Evolutionary conservation across 2,797 vertebrate species (phyloP).

Genomic region (Microchirus variegatus): DNA sequence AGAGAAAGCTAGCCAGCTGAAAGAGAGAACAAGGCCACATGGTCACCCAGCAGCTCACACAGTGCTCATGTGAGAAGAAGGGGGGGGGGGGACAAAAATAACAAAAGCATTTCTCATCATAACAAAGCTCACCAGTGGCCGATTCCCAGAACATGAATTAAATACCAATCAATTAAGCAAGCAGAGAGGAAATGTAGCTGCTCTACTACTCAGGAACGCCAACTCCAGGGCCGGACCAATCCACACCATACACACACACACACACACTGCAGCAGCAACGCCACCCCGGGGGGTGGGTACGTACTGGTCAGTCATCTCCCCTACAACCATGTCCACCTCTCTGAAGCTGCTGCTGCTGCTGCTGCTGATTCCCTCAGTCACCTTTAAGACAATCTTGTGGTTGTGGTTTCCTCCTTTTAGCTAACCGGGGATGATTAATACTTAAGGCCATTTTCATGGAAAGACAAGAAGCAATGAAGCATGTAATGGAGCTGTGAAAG

Average conservation of each 20-base stretch:
- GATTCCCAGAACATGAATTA: conserved; percentile 66
- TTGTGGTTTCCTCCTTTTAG: conserved; percentile 41
- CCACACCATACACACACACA: conserved; percentile 23
- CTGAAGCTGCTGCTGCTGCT: conserved; percentile 24
- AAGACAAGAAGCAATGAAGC: conserved; percentile 44
- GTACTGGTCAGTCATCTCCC: conserved; percentile 47
- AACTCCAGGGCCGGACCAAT: conserved; percentile 54
- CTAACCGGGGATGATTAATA: conserved; percentile 56
- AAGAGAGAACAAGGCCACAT: background rate
- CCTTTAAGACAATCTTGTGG: conserved; percentile 1
- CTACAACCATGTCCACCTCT: background rate
- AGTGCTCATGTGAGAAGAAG: conserved; percentile 5
- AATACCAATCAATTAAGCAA: conserved; percentile 69
- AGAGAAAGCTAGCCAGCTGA: conserved; percentile 15
- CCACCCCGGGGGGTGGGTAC: conserved; percentile 31
- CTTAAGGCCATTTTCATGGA: conserved; percentile 63
- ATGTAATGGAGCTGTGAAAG: conserved; percentile 47
- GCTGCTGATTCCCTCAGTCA: conserved; percentile 20
- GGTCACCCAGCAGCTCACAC: conserved; percentile 21
- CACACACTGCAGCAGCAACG: conserved; percentile 43
- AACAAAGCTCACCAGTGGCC: conserved; percentile 43
- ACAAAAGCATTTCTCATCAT: conserved; percentile 27
- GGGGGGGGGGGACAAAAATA: background rate
- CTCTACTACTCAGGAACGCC: conserved; percentile 54
- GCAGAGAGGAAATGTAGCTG: conserved; percentile 56